Conservation (phyloP, 1,140 invertebrate species). For the Halesus radiatus region DNA sequence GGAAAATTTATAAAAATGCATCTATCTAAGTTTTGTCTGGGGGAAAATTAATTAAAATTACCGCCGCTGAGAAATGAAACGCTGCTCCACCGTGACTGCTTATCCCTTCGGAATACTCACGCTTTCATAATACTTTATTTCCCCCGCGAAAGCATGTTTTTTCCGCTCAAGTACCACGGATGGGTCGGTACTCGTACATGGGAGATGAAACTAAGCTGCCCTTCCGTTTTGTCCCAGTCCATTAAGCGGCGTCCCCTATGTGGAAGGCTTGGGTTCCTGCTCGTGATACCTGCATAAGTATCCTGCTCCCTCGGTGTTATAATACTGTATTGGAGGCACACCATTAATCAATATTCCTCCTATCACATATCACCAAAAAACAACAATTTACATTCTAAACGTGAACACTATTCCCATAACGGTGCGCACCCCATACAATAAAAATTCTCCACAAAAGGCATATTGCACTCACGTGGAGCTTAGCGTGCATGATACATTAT, state of each 20-base stretch:
- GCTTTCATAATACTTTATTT: too few species aligned
- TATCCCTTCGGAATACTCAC: too few species aligned
- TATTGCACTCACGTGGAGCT: background rate
- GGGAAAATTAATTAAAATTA: too few species aligned
- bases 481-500: background rate
- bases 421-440: background rate
- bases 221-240: conserved; percentile 21
- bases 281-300: conserved; percentile 34
- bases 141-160: too few species aligned
- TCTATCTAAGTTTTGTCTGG: too few species aligned
- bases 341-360: conserved; percentile 24
- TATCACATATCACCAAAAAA: conserved; percentile 9
- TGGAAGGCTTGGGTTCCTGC: conserved; percentile 8
- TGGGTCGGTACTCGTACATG: background rate
- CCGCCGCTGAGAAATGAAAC: too few species aligned
- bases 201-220: background rate
- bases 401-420: background rate
- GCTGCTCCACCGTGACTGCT: too few species aligned
- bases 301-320: conserved; percentile 20
- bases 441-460: background rate
- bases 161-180: background rate
- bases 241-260: conserved; percentile 36
- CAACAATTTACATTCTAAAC: background rate
- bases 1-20: too few species aligned
- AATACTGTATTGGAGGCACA: background rate